Conservation (phyloP, 2,797 vertebrate genomes). For the Neopelma chrysocephalum region DNA sequence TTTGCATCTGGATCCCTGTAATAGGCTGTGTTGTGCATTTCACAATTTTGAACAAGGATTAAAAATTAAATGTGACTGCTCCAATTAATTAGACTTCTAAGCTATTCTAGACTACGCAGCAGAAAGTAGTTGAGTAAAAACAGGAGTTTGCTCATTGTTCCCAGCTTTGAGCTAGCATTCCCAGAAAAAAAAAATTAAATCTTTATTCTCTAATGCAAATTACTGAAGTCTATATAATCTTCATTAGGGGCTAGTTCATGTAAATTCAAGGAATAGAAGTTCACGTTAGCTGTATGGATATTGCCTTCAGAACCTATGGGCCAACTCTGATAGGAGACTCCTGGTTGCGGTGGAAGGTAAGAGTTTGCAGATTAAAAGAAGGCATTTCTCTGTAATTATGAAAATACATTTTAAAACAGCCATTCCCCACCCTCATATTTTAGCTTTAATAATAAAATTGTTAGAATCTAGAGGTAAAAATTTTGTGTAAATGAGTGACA, state of each 20-base stretch:
- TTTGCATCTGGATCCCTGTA: not conserved
- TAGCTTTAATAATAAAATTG: not conserved
- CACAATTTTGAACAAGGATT: not conserved
- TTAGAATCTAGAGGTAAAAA: not conserved
- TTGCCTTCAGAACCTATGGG: not conserved
- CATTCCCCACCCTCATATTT: not conserved
- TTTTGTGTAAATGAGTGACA: not conserved
- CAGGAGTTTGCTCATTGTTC: not conserved
- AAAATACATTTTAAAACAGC: not conserved
- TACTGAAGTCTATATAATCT: not conserved
- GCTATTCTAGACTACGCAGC: not conserved
- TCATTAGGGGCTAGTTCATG: not conserved
- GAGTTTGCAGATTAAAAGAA: not conserved
- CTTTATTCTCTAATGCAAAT: not conserved
- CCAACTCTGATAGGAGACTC: not conserved
- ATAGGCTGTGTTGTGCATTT: not conserved
- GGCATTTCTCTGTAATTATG: not conserved
- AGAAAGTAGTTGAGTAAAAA: not conserved
- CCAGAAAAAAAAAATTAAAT: not conserved
- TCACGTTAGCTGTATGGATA: not conserved
- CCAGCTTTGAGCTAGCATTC: not conserved
- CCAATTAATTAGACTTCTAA: not conserved
- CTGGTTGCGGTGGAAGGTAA: not conserved
- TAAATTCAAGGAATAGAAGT: not conserved
- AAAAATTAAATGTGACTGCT: not conserved